Base-by-base conservation (phyloP, 2,113 vertebrate genomes). In the Peromyscus polionotus region DNA sequence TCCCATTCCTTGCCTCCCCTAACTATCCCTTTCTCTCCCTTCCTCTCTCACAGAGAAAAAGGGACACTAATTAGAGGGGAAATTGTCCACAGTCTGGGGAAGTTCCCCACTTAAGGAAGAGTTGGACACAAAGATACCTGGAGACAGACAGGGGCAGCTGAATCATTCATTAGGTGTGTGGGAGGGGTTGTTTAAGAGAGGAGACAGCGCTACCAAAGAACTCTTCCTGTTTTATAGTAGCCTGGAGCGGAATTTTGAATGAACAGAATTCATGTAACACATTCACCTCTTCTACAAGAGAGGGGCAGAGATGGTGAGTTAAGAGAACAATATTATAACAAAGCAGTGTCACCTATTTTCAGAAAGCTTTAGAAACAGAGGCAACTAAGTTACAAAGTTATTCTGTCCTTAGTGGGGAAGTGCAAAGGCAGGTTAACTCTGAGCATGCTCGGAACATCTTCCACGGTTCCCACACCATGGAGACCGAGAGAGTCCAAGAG, bases 311-410 rank as follows among this genome's bases (percentile, higher is more conserved):
- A 48, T 36, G 24, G 61, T 24, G 65, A 79, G 31, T 79, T 63
- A 31, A 31, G n/a, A 42, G 28, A 72, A 54, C 31, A 42, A 26
- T 36, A 68, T 67, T 51, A 63, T 42, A 65, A 85, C 17, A 65
- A 65, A 85, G 83, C 63, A 36, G 33, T 45, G 33, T 67, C 84
- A 51, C 76, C 45, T 22, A 17, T 45, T 87, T 96, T 89, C 63
- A 84, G 80, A 93, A 97, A 39, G 26, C 93, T 92, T 54, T 90
- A 24, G 88, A 92, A 93, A 84, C 13, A 79, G 28, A 65, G 75
- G 28, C 20, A 26, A 57, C 24, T 70, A 51, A 84, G 59, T 87
- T n/a, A 79, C 28, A 65, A 51, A 84, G 51, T 83, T 33, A 80
- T 51, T 68, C 36, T 70, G 51, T 84, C 57, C 94, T 90, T 95